phyloP scores from a whole-genome alignment of 2,888 invertebrate genomes.

The Hypercompe scribonia region DNA sequence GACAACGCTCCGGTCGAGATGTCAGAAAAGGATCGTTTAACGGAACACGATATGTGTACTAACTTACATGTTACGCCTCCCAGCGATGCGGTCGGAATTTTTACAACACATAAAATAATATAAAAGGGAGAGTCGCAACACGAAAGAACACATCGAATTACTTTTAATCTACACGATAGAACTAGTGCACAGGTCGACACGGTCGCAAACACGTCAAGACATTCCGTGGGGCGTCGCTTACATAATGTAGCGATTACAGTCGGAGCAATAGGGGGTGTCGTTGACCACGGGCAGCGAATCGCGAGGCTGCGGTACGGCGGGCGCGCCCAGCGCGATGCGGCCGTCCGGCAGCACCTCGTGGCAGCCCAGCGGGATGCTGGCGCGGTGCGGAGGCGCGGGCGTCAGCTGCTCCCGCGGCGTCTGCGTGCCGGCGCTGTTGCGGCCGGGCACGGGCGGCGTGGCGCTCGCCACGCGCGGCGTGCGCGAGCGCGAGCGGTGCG shows the following conservation, averaged over 20 bases:
- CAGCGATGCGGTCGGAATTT: slow-evolving; percentile 39
- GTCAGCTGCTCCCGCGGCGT: slow-evolving; percentile 67
- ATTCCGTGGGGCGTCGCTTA: slow-evolving; percentile 88
- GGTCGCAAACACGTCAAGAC: slow-evolving; percentile 85
- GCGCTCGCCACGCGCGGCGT: slow-evolving; percentile 76
- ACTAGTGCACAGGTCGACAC: slow-evolving; percentile 83
- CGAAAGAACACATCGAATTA: slow-evolving; percentile 62
- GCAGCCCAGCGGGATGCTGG: slow-evolving; percentile 85
- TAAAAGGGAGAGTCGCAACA: slow-evolving; percentile 59
- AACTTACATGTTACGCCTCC: slow-evolving; percentile 56
- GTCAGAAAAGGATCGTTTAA: slow-evolving; percentile 30
- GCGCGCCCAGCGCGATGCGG: slow-evolving; percentile 81
- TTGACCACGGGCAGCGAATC: slow-evolving; percentile 80
- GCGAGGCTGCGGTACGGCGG: slow-evolving; percentile 60
- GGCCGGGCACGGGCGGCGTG: slow-evolving; percentile 63
- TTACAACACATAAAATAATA: slow-evolving; percentile 35
- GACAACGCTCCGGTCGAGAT: slow-evolving; percentile 25
- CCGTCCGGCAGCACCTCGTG: slow-evolving; percentile 84
- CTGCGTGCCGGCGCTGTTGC: slow-evolving; percentile 79
- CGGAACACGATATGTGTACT: slow-evolving; percentile 52
- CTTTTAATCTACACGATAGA: slow-evolving; percentile 68
- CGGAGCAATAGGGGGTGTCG: slow-evolving; percentile 91
- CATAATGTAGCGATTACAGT: slow-evolving; percentile 95
- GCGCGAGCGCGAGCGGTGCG: slow-evolving; percentile 79
- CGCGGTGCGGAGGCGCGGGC: slow-evolving; percentile 76